Percentiles rank a stretch among this genome's conserved stretches.
phyloP scores from a whole-genome alignment of 2,797 vertebrate genomes.

The Apodemus agrarius region DNA sequence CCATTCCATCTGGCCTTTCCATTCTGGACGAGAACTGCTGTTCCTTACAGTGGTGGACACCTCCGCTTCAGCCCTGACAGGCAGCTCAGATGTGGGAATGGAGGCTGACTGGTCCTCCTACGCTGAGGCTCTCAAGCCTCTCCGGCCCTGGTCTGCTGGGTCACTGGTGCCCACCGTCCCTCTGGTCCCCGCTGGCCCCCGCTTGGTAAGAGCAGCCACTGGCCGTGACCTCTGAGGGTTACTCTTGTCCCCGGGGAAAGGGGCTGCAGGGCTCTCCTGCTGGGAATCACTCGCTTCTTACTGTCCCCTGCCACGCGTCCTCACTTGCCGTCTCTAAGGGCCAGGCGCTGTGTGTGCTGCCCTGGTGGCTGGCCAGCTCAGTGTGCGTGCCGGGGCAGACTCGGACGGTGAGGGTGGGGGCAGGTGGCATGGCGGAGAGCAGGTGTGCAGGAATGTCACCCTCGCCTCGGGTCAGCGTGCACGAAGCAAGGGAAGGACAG shows the following conservation, averaged over 20 bases:
- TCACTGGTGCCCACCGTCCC: background rate
- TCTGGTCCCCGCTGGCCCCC: background rate
- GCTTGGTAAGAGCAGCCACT: background rate
- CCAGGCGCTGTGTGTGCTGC: background rate
- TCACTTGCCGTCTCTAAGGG: background rate
- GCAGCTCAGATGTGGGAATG: background rate
- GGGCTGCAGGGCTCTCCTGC: background rate
- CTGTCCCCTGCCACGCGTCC: too few relatives aligned
- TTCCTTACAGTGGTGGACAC: conserved; percentile 5
- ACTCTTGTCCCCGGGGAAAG: background rate
- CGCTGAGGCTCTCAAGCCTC: background rate
- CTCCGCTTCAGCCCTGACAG: background rate
- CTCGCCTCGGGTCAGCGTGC: background rate
- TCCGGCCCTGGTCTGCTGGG: background rate
- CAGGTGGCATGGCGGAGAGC: background rate
- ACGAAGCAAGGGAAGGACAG: conserved; percentile 19
- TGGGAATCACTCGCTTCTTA: background rate
- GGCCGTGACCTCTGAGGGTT: background rate
- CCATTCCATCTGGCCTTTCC: background rate
- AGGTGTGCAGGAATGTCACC: conserved; percentile 36
- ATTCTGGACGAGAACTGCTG: conserved; percentile 11
- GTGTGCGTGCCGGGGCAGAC: background rate
- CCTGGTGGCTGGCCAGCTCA: too few relatives aligned
- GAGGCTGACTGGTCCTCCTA: background rate
- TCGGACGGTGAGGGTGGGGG: background rate